Conservation (phyloP, 2,113 vertebrate species). For the Pelodiscus sinensis region DNA sequence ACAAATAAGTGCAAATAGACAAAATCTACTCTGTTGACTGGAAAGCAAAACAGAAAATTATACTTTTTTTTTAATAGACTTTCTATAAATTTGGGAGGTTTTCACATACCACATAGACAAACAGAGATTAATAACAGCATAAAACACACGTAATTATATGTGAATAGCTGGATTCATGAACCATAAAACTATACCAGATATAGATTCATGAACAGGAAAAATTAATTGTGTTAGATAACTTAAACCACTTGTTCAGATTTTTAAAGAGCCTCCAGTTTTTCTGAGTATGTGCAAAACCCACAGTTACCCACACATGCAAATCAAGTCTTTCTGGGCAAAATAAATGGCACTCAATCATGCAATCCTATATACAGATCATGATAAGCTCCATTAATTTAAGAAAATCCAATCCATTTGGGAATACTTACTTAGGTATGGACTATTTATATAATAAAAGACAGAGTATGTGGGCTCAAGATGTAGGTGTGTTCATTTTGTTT, state of each 20-base stretch:
- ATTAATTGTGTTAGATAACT: not conserved
- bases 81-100: not conserved
- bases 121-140: not conserved
- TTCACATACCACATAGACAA: not conserved
- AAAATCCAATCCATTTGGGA: not conserved
- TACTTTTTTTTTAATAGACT: not conserved
- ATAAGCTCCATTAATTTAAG: not conserved
- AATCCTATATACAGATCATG: slow-evolving; percentile 58
- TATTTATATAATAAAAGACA: slow-evolving; percentile 51
- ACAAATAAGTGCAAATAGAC: not conserved
- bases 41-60: not conserved
- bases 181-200: slow-evolving; percentile 1
- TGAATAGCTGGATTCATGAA: not conserved
- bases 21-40: not conserved
- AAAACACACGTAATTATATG: not conserved
- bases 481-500: slow-evolving; percentile 64
- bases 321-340: not conserved
- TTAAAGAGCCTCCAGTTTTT: not conserved
- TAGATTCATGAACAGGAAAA: not conserved
- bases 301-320: not conserved
- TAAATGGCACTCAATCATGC: slow-evolving; percentile 1
- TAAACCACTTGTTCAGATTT: not conserved
- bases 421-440: not conserved
- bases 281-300: not conserved
- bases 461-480: slow-evolving; percentile 59